Base-by-base conservation (phyloP, 2,797 vertebrate genomes). In the Squalus acanthias region DNA sequence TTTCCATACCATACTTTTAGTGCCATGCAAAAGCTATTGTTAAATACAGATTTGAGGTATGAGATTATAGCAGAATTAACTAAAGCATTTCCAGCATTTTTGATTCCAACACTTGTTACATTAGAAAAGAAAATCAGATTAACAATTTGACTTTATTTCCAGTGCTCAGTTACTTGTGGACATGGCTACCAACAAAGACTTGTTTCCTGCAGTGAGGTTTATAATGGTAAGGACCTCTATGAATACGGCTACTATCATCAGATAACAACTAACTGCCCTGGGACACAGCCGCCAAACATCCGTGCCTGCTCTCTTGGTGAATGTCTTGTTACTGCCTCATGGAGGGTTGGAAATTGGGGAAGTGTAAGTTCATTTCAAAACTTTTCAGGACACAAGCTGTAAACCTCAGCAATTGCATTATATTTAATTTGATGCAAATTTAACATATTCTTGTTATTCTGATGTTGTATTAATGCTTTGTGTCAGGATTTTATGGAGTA, bases 101-200 rank as follows among this genome's bases (percentile, higher is more conserved):
- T 93, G 15, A 69, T 67, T 46, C 91, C 91, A 93, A 67, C n/a
- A 67, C 17, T 5, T n/a, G 65, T 93, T 26, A 69, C 6, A 22
- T 39, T 12, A 24, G 65, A 46, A 60, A 76, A 74, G 26, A 65
- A 92, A 92, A 69, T 93, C 20, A 93, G 65, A 26, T 85, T 88
- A 46, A 88, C n/a, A 69, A 46, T 96, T 24, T 96, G 22, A 46
- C 79, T 88, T 85, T 96, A 85, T 70, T 79, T 82, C 0, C 97
- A 99, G 99, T 99, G 99, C 97, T 99, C 99, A 0, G 98, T 98
- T 97, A 99, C 98, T 0, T 99, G 99, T 9, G 99, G 99, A 46
- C 98, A 98, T 97, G 99, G 99, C 96, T 99, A 99, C 98, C 98
- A 97, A 97, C 99, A 98, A 97, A 99, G 99, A 97, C 98, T 99